These are phyloP conservation scores for Tauraco hartlaubi DNA, from an alignment of 2,797 vertebrate species.

Conservation along the genomic window DNA sequence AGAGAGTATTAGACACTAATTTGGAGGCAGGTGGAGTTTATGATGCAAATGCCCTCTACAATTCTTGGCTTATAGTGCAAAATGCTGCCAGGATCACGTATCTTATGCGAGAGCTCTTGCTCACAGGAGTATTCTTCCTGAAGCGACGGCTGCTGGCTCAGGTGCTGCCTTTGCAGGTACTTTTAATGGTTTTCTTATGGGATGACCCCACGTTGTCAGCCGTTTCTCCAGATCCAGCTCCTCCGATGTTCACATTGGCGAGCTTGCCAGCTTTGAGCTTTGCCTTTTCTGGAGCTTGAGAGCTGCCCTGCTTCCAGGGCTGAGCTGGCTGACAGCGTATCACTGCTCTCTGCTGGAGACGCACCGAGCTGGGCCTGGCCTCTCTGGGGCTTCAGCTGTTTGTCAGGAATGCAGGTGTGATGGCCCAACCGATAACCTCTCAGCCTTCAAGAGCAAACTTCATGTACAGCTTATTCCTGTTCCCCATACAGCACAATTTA, in stretches of 20 bases:
- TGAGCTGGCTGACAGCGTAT: conserved; percentile 77
- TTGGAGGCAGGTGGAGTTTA: not conserved
- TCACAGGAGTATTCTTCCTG: not conserved
- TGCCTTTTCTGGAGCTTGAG: conserved; percentile 45
- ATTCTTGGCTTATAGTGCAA: not conserved
- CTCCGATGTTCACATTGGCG: not conserved
- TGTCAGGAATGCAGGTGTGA: conserved; percentile 75
- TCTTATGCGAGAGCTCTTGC: not conserved
- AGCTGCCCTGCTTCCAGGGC: conserved; percentile 53
- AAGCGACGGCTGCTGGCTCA: not conserved
- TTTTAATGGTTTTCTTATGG: not conserved
- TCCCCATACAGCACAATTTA: not conserved
- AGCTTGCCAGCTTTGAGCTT: conserved; percentile 61
- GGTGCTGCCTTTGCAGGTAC: not conserved
- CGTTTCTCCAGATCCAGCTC: not conserved
- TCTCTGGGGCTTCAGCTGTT: conserved; percentile 29
- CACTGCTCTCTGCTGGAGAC: conserved; percentile 87
- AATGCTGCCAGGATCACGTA: not conserved
- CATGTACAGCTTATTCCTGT: not conserved
- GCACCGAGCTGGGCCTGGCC: conserved; percentile 61
- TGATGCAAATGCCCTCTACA: not conserved
- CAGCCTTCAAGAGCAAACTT: conserved; percentile 1
- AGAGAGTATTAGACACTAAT: not conserved
- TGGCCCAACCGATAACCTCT: conserved; percentile 36
- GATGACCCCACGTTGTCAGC: not conserved